Percentiles rank a stretch among this genome's conserved stretches.
phyloP scores from a whole-genome alignment of 2,888 invertebrate genomes.

The Drosophila neoperkinsi region DNA sequence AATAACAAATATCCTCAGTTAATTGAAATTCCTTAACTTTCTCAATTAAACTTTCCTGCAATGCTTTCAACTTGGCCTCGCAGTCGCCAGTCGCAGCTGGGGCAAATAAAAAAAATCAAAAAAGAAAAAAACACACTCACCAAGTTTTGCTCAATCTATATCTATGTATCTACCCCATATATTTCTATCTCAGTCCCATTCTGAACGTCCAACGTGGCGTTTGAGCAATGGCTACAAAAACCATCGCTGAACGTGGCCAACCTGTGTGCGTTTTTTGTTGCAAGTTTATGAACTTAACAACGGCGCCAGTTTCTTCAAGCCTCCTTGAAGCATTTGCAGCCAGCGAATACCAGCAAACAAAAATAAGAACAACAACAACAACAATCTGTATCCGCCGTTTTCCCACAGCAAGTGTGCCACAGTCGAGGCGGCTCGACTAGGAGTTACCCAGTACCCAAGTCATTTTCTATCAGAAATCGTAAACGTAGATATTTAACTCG shows the following conservation, averaged over 20 bases:
- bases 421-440: background rate
- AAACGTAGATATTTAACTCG: background rate
- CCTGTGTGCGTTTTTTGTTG: conserved; percentile 75
- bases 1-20: conserved; percentile 84
- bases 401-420: background rate
- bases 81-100: conserved; percentile 42
- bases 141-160: conserved; percentile 53
- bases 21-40: conserved; percentile 85
- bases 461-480: background rate
- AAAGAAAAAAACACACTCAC: conserved; percentile 22
- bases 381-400: conserved; percentile 40
- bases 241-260: conserved; percentile 62
- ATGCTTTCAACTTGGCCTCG: conserved; percentile 71
- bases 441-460: background rate
- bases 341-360: conserved; percentile 40
- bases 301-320: conserved; percentile 63
- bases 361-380: conserved; percentile 46
- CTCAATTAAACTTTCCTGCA: conserved; percentile 85
- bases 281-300: conserved; percentile 75
- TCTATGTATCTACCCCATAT: background rate
- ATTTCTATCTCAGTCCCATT: conserved; percentile 3
- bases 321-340: conserved; percentile 76
- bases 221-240: conserved; percentile 72
- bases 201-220: conserved; percentile 60
- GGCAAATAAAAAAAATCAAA: background rate